A percentile compares a stretch with the other conserved stretches of the same genome.
phyloP scores from a whole-genome alignment of 2,888 invertebrate species.

The Hedychridium roseum region DNA sequence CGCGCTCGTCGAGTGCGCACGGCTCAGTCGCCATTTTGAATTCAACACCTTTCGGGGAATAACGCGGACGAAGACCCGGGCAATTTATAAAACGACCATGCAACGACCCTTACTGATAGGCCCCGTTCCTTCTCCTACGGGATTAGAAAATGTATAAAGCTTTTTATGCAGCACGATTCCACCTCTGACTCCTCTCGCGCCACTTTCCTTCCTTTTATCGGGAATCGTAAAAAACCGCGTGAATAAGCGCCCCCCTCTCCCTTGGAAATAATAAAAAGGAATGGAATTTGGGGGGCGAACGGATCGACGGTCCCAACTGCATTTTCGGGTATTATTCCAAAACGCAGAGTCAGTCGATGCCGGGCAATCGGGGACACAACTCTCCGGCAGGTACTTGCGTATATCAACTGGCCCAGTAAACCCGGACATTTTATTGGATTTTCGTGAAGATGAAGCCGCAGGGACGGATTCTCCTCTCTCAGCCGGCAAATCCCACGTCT shows the following conservation, averaged over 20 bases:
- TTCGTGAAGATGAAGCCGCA: slow-evolving; percentile 19
- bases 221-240: slow-evolving; percentile 6
- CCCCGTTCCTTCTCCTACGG: too few species aligned
- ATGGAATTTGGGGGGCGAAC: too few species aligned
- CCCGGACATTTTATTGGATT: slow-evolving; percentile 31
- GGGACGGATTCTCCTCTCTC: slow-evolving; percentile 1
- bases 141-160: slow-evolving; percentile 15
- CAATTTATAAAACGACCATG: too few species aligned
- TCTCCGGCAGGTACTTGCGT: neutral
- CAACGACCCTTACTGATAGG: too few species aligned
- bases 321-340: slow-evolving; percentile 7
- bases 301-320: too few species aligned
- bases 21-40: too few species aligned
- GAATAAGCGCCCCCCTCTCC: slow-evolving; percentile 8
- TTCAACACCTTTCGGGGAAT: too few species aligned
- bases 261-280: too few species aligned
- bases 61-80: too few species aligned
- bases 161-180: slow-evolving; percentile 1
- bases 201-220: neutral
- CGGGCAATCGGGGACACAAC: neutral
- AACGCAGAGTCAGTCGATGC: slow-evolving; percentile 2
- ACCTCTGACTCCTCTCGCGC: neutral
- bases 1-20: too few species aligned
- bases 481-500: slow-evolving; percentile 15
- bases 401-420: slow-evolving; percentile 22